A percentile compares a stretch with the other conserved stretches of the same genome.
phyloP scores from a whole-genome alignment of 2,113 vertebrate genomes.

The Fregetta grallaria region DNA sequence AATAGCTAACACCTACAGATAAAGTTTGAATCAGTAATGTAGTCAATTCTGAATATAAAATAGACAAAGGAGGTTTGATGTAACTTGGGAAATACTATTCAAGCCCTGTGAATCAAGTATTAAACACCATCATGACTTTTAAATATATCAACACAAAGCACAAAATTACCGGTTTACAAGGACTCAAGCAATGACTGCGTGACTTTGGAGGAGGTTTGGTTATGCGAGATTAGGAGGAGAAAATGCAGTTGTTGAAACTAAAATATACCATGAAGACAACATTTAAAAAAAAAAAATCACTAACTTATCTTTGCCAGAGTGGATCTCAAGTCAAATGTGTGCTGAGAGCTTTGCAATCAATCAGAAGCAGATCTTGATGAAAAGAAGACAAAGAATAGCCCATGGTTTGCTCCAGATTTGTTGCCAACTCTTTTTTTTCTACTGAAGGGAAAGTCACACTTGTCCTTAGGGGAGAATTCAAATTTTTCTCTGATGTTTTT shows the following conservation, averaged over 20 bases:
- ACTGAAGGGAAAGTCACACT: constrained; percentile 37
- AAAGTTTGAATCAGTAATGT: constrained; percentile 28
- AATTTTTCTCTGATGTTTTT: constrained; percentile 26
- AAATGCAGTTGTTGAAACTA: constrained; percentile 25
- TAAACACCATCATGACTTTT: constrained; percentile 26
- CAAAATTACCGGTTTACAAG: constrained; percentile 22
- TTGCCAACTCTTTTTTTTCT: background rate
- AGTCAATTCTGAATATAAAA: constrained; percentile 39
- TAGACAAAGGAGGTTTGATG: constrained; percentile 24
- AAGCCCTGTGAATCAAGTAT: constrained; percentile 16
- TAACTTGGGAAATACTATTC: constrained; percentile 47
- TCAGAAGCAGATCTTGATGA: background rate
- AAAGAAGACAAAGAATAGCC: background rate
- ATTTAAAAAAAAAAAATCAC: background rate
- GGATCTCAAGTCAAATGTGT: background rate
- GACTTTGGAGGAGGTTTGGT: constrained; percentile 42
- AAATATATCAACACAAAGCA: constrained; percentile 30
- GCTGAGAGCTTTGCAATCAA: background rate
- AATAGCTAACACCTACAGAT: constrained; percentile 19
- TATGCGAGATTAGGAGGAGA: background rate
- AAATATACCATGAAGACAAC: background rate
- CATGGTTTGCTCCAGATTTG: background rate
- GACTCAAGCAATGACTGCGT: background rate
- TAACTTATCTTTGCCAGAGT: background rate
- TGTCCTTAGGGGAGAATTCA: constrained; percentile 28